phyloP scores from a whole-genome alignment of 2,113 vertebrate species.

The Eptesicus fuscus region DNA sequence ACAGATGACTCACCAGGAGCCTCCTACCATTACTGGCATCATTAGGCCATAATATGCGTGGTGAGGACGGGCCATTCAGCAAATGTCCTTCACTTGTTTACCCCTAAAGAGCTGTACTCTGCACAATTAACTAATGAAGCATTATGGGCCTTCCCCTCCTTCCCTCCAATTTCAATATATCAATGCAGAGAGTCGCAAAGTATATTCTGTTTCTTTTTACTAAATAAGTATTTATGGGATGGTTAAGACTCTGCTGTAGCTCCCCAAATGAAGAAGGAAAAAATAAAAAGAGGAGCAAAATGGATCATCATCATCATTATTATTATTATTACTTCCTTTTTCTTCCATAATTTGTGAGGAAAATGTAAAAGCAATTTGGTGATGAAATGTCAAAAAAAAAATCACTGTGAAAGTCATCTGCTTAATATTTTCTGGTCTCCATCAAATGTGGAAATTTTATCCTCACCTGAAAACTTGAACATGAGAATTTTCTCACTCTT shows the following conservation, averaged over 20 bases:
- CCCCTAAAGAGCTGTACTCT: conserved; percentile 86
- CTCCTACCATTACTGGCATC: conserved; percentile 86
- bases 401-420: background rate
- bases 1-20: conserved; percentile 89
- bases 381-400: background rate
- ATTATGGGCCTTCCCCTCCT: conserved; percentile 74
- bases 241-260: conserved; percentile 30
- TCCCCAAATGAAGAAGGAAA: conserved; percentile 37
- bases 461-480: background rate
- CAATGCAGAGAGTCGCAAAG: conserved; percentile 80
- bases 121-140: conserved; percentile 90
- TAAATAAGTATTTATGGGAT: conserved; percentile 71
- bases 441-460: background rate
- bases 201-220: conserved; percentile 76
- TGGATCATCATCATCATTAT: background rate
- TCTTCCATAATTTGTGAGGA: background rate
- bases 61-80: conserved; percentile 86
- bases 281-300: conserved; percentile 63
- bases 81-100: conserved; percentile 89
- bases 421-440: background rate
- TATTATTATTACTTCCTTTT: conserved; percentile 47
- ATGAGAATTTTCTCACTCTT: background rate
- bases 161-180: conserved; percentile 84
- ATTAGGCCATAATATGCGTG: conserved; percentile 87
- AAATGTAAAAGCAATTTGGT: conserved; percentile 46